These are phyloP conservation scores for Sebastes aleutianus DNA, from an alignment of 2,797 vertebrate species.

Conservation along the genomic window DNA sequence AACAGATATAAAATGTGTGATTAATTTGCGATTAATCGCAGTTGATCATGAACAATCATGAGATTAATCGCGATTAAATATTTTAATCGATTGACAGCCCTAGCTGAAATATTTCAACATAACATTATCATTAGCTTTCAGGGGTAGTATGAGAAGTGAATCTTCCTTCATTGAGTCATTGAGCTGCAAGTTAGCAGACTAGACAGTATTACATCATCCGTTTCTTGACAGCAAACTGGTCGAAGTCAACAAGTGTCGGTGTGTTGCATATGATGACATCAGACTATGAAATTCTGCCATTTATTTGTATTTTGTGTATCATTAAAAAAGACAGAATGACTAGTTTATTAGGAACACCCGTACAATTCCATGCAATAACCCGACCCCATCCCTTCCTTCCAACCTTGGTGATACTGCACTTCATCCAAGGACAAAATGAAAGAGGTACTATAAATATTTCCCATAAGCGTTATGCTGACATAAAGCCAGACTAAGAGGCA, in stretches of 20 bases:
- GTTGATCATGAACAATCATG: no score
- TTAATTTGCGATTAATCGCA: no score
- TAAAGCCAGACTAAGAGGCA: constrained; percentile 41
- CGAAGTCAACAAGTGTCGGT: not conserved
- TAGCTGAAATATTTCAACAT: not conserved
- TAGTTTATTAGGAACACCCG: not conserved
- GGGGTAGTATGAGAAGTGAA: not conserved
- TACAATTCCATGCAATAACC: not conserved
- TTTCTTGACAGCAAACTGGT: not conserved
- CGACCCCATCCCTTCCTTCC: not conserved
- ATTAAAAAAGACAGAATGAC: not conserved
- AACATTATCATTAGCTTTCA: not conserved
- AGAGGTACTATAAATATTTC: constrained; percentile 50
- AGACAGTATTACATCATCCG: not conserved
- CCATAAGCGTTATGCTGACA: constrained; percentile 38
- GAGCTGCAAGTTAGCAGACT: not conserved
- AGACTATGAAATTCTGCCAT: not conserved
- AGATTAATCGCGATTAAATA: no score
- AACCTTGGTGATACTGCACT: not conserved
- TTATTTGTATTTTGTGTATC: not conserved
- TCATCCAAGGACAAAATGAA: constrained; percentile 39
- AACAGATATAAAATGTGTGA: no score
- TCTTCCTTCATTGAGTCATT: not conserved
- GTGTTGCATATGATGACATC: constrained; percentile 6
- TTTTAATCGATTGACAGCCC: no score